These are phyloP conservation scores for Volucella inanis DNA, from an alignment of 2,888 invertebrate species.

Conservation along the genomic window DNA sequence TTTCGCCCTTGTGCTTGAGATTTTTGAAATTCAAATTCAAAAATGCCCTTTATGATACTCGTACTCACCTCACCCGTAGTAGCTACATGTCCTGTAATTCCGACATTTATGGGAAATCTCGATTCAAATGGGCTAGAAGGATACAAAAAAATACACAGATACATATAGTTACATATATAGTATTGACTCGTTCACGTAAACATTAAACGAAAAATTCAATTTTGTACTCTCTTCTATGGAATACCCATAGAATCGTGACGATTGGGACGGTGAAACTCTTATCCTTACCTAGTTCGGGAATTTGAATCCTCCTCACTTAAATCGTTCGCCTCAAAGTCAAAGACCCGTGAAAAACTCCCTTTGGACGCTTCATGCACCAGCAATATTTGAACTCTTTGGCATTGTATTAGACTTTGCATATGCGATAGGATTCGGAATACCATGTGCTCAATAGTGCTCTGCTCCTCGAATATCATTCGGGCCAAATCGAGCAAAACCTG, in stretches of 20 bases:
- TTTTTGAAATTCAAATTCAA: not conserved
- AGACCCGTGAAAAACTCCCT: constrained; percentile 96
- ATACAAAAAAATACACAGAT: constrained; percentile 34
- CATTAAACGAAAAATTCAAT: not conserved
- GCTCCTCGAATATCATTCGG: constrained; percentile 98
- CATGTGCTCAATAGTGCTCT: constrained; percentile 97
- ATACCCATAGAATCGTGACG: constrained; percentile 10
- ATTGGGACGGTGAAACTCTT: not conserved
- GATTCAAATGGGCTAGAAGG: constrained; percentile 92
- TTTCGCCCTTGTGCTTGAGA: not conserved
- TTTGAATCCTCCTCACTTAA: constrained; percentile 91
- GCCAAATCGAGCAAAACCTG: constrained; percentile 96
- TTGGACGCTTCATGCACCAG: constrained; percentile 95
- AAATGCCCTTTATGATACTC: not conserved
- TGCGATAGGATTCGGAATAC: constrained; percentile 96
- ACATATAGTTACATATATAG: not conserved
- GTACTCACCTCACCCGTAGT: constrained; percentile 94
- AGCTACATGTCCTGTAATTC: constrained; percentile 97
- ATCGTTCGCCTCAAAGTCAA: constrained; percentile 96
- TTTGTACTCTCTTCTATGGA: constrained; percentile 8
- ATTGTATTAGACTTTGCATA: constrained; percentile 96
- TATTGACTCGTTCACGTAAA: too few species aligned
- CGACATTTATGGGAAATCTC: constrained; percentile 96
- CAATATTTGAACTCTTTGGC: constrained; percentile 96
- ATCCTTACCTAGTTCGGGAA: constrained; percentile 87